phyloP scores from a whole-genome alignment of 2,888 invertebrate species.

The Thysanoteuthis rhombus region DNA sequence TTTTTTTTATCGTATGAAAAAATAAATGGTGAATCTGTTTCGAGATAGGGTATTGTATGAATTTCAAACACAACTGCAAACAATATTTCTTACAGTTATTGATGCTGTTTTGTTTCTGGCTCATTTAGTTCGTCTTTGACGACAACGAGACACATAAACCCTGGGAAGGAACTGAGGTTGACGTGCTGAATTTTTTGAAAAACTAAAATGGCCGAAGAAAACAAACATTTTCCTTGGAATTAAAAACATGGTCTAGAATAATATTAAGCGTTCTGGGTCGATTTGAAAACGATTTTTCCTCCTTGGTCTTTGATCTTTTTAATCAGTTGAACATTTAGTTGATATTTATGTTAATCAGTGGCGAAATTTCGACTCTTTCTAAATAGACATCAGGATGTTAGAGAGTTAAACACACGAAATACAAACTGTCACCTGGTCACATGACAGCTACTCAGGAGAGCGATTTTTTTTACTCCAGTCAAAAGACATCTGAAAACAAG shows the following conservation, averaged over 20 bases:
- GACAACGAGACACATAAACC: not conserved
- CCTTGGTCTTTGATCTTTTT: not conserved
- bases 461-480: not conserved
- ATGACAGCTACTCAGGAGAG: not conserved
- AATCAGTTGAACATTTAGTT: not conserved
- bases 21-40: too few relatives aligned
- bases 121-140: not conserved
- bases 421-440: not conserved
- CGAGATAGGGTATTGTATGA: too few relatives aligned
- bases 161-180: not conserved
- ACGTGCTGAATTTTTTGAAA: not conserved
- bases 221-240: not conserved
- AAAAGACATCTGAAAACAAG: too few relatives aligned
- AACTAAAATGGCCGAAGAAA: not conserved
- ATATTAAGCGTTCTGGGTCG: rapidly evolving
- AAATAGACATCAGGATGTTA: not conserved
- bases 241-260: not conserved
- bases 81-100: not conserved
- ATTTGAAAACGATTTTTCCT: not conserved
- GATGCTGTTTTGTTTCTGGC: not conserved
- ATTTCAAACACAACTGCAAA: too few relatives aligned
- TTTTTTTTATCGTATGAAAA: too few relatives aligned
- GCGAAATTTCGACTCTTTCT: not conserved
- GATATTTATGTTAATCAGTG: not conserved
- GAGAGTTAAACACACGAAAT: not conserved